Percentiles rank a stretch among this genome's conserved stretches.
Conservation (phyloP, 2,888 invertebrate genomes). For the Calliopum simillimum region DNA sequence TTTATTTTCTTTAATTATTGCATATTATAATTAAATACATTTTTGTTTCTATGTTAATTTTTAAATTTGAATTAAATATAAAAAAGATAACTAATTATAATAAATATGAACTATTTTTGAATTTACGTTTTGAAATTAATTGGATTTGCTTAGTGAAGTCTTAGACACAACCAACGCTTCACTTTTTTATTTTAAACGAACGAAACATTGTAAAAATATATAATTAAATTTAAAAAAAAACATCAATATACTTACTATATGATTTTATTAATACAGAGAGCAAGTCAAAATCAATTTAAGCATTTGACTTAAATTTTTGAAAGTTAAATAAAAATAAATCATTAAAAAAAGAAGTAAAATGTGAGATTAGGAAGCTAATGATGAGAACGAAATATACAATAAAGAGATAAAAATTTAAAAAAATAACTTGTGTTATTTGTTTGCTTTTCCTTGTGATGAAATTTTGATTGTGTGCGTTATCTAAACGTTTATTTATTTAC, state of each 20-base stretch:
- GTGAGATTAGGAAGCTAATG: slow-evolving; percentile 13
- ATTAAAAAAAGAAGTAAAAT: background rate
- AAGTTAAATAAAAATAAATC: no score
- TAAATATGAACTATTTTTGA: slow-evolving; percentile 25
- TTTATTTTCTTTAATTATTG: slow-evolving; percentile 20
- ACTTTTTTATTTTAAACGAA: no score
- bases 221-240: slow-evolving; percentile 3
- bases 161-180: no score
- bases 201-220: slow-evolving; percentile 23
- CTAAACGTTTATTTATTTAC: no score
- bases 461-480: slow-evolving; percentile 19
- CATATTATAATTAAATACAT: slow-evolving; percentile 22
- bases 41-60: slow-evolving; percentile 15
- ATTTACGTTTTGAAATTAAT: slow-evolving; percentile 2
- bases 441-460: no score
- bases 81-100: slow-evolving; percentile 5
- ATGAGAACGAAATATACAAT: slow-evolving; percentile 31
- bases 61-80: slow-evolving; percentile 4
- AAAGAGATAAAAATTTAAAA: slow-evolving; percentile 19
- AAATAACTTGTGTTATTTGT: background rate
- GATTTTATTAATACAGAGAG: background rate
- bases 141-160: no score
- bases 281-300: background rate
- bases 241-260: no score
- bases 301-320: slow-evolving; percentile 12